These are phyloP conservation scores for Engraulis encrasicolus DNA, from an alignment of 2,113 vertebrate genomes.

Conservation along the genomic window DNA sequence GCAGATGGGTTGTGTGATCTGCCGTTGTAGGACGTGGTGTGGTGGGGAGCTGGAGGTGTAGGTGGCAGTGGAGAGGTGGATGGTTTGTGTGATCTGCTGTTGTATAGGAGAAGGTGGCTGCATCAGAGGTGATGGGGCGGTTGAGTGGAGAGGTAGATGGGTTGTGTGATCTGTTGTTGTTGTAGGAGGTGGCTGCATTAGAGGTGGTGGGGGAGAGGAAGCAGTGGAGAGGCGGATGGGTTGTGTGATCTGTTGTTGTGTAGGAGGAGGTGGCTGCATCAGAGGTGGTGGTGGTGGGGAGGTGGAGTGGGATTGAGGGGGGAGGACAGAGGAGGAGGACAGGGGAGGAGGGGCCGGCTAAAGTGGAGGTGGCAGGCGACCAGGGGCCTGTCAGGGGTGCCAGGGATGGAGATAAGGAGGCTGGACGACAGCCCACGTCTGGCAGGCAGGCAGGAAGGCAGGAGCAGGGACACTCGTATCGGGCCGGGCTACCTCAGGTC, in stretches of 20 bases:
- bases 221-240: no score
- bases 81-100: no score
- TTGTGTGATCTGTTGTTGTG: no score
- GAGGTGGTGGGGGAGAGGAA: no score
- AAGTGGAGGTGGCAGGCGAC: slow-evolving; percentile 56
- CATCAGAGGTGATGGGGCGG: neutral
- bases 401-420: slow-evolving; percentile 49
- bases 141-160: neutral
- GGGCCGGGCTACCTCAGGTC: slow-evolving; percentile 23
- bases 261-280: no score
- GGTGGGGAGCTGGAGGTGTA: no score
- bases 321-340: neutral
- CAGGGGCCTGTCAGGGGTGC: slow-evolving; percentile 46
- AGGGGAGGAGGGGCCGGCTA: slow-evolving; percentile 33
- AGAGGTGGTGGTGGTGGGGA: neutral
- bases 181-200: no score
- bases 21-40: no score
- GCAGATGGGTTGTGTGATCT: neutral
- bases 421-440: slow-evolving; percentile 37
- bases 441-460: slow-evolving; percentile 14
- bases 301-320: neutral
- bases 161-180: no score
- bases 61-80: no score
- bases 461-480: slow-evolving; percentile 2
- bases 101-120: no score